Evolutionary conservation across 2,113 vertebrate species (phyloP), one percentile per base, ranked within the genome.

Genomic region (Microcebus jonahi): DNA sequence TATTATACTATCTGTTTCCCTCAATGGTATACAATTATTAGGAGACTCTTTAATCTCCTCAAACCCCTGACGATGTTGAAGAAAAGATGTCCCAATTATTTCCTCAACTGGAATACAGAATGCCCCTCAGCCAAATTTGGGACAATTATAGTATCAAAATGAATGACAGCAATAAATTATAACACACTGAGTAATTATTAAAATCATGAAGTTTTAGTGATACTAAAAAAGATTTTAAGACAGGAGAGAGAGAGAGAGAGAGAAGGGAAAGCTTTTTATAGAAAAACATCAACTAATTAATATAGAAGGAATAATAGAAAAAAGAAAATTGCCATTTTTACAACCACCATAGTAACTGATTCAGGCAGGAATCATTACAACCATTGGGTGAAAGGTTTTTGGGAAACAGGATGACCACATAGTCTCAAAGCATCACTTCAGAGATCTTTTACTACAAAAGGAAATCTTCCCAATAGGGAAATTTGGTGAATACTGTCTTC

Each of bases 251-350:
- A 83, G n/a, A 84, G 27, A 83, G 21, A 73, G 20, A 75, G 48
- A 80, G 55, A 92, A 36, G 34, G 34, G 21, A 70, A 91, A 63
- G 23, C 27, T 73, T 93, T 65, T 59, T 45, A 50, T 4, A 70
- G 12, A 88, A 14, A 20, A 65, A 25, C 79, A 68, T 48, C 39
- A 90, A 87, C 23, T 34, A 55, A 83, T 87, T 73, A 71, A 77
- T 31, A 75, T 17, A 57, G 31, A 83, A 90, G 10, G 23, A 83
- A 92, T 70, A 42, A 79, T 2, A 93, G 55, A 63, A 90, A 85
- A 82, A 88, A 75, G 76, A 61, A 71, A 92, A 79, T 15, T 83
- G 42, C 3, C 34, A 55, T 67, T 92, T 89, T 77, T 84, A 95
- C 11, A 42, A 61, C 68, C 34, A 95, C 23, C 7, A 73, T 12